phyloP scores from a whole-genome alignment of 2,113 vertebrate species.

The Zosterops pallidus region DNA sequence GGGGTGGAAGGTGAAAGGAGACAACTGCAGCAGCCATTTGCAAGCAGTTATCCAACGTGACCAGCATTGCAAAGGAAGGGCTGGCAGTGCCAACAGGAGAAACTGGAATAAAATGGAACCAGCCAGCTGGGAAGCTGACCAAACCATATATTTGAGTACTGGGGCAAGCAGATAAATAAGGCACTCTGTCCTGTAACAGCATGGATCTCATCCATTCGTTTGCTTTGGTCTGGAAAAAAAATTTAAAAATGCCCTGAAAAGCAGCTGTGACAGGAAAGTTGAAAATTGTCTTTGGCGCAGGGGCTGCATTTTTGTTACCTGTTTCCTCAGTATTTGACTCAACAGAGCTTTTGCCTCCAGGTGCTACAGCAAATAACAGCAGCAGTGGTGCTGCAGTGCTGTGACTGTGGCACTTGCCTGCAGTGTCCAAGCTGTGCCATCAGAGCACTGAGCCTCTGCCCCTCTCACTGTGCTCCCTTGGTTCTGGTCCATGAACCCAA shows the following conservation, averaged over 20 bases:
- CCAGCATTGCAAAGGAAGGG: not conserved
- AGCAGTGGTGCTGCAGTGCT: not conserved
- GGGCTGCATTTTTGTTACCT: not conserved
- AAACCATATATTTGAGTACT: not conserved
- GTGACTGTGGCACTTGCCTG: not conserved
- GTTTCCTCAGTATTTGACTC: not conserved
- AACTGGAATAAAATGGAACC: not conserved
- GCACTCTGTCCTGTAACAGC: not conserved
- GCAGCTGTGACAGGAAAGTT: not conserved
- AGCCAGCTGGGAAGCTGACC: not conserved
- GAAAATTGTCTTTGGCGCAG: not conserved
- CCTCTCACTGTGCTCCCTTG: not conserved
- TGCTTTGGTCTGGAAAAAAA: not conserved
- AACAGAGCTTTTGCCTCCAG: not conserved
- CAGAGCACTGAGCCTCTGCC: not conserved
- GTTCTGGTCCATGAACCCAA: rapidly evolving
- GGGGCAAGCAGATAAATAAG: not conserved
- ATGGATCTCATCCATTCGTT: rapidly evolving
- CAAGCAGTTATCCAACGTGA: not conserved
- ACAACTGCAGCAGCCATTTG: rapidly evolving
- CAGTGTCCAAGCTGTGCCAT: rapidly evolving
- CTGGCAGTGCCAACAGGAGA: not conserved
- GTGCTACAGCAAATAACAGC: not conserved
- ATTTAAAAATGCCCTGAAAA: not conserved
- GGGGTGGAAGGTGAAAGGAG: not conserved